Base-by-base conservation (phyloP, 2,888 invertebrate genomes). In the Metopia argyrocephala region DNA sequence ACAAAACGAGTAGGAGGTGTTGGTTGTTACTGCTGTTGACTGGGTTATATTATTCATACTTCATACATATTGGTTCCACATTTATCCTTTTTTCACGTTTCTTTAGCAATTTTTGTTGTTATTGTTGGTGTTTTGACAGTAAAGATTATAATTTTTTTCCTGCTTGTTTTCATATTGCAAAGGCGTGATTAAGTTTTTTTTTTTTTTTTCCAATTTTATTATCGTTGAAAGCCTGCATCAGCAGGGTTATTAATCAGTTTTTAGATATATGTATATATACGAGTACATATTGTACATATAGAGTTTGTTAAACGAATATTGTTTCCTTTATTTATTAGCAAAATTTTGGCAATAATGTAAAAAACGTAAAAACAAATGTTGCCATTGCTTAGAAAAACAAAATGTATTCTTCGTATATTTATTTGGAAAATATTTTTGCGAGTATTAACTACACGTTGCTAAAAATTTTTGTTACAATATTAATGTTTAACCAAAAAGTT, bases 1-100 rank as follows among this genome's bases (percentile, higher is more conserved):
- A 73, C n/a, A n/a, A 68, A 64, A 45, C 48, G 80, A 74, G 80
- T 78, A 80, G 76, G 80, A 76, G 80, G 80, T 81, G 80, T 81
- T 73, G 76, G 57, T 66, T 66, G 54, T 54, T 80, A 61, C 68
- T 76, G 70, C 74, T 75, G 61, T 54, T 73, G 38, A 73, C 68
- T 64, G 56, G 31, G 6, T 31, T 6, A 6, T 28, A 9, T 31
- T 38, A 15, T 38, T 38, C 38, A n/a, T n/a, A n/a, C n/a, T n/a
- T n/a, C n/a, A n/a, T n/a, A n/a, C 66, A 64, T 68, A 64, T 73
- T 74, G 65, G 74, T 74, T 61, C 48, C 65, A n/a, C n/a, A n/a
- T n/a, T n/a, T n/a, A n/a, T n/a, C 64, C 64, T 61, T 48, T 64
- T 45, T 56, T 4, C 5, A 20, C 20, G 27, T 69, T 52, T 52